Evolutionary conservation across 2,888 invertebrate species (phyloP).

Genomic region (Endotricha flammealis): DNA sequence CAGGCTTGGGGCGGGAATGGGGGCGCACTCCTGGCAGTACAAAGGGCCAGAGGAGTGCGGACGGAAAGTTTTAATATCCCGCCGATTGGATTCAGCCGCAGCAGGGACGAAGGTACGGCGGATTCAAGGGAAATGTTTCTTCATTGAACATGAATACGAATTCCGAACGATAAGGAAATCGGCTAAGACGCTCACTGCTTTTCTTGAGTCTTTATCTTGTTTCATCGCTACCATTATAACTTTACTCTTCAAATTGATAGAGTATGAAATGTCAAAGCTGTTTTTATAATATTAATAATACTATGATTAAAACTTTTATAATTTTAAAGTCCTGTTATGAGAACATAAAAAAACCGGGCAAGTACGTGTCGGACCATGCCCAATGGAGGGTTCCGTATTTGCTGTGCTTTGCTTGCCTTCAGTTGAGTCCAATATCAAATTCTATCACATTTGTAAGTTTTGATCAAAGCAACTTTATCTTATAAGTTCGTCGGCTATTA

Average conservation of each 20-base stretch:
- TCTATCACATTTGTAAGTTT: too few species aligned
- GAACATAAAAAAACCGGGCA: too few species aligned
- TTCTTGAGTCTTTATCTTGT: constrained; percentile 21
- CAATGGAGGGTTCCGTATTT: too few species aligned
- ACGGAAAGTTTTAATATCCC: constrained; percentile 76
- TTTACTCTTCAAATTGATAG: background rate
- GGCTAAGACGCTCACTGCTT: constrained; percentile 34
- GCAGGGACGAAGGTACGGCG: constrained; percentile 47
- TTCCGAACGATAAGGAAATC: constrained; percentile 55
- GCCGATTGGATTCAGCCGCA: constrained; percentile 69
- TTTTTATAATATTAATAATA: too few species aligned
- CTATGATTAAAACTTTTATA: too few species aligned
- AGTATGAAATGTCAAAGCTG: too few species aligned
- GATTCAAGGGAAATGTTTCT: constrained; percentile 54
- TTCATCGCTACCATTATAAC: constrained; percentile 14
- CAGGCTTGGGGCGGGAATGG: constrained; percentile 30
- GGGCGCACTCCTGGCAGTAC: constrained; percentile 42
- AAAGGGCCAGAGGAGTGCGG: constrained; percentile 54
- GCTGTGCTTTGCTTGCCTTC: too few species aligned
- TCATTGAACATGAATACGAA: constrained; percentile 61
- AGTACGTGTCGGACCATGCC: too few species aligned
- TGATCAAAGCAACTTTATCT: too few species aligned
- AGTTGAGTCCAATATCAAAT: too few species aligned
- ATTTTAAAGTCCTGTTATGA: too few species aligned
- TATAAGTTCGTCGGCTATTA: too few species aligned